A percentile compares a stretch with the other conserved stretches of the same genome.
phyloP scores from a whole-genome alignment of 2,888 invertebrate genomes.

The Lithophane ornitopus region DNA sequence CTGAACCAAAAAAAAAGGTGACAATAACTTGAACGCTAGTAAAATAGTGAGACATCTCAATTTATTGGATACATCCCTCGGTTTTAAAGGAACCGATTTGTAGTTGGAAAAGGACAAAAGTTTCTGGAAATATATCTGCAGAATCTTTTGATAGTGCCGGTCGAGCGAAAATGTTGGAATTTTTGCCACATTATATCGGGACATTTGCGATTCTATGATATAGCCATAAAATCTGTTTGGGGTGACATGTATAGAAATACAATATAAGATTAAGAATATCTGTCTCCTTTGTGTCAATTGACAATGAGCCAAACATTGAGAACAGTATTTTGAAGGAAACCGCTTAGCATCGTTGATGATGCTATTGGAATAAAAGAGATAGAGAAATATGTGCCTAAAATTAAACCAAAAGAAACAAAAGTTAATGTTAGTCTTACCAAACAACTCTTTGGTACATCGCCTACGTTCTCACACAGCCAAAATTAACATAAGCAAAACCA shows the following conservation, averaged over 20 bases:
- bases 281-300: constrained; percentile 22
- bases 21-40: constrained; percentile 84
- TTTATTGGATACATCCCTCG: constrained; percentile 80
- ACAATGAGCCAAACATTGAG: constrained; percentile 38
- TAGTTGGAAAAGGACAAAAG: constrained; percentile 66
- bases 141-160: constrained; percentile 76
- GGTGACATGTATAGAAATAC: constrained; percentile 49
- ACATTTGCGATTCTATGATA: constrained; percentile 54
- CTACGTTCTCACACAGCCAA: constrained; percentile 25
- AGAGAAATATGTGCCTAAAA: background rate
- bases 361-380: background rate
- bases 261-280: constrained; percentile 53
- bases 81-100: constrained; percentile 71
- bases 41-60: constrained; percentile 87
- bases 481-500: constrained; percentile 54
- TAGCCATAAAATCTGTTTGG: constrained; percentile 54
- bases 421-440: background rate
- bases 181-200: constrained; percentile 52
- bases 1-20: constrained; percentile 85
- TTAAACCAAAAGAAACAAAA: background rate
- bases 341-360: constrained; percentile 10
- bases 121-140: constrained; percentile 54
- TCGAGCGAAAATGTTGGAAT: constrained; percentile 54
- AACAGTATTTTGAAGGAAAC: constrained; percentile 22
- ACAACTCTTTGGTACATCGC: background rate